phyloP scores from a whole-genome alignment of 1,140 invertebrate genomes.

The Eriosoma lanigerum region DNA sequence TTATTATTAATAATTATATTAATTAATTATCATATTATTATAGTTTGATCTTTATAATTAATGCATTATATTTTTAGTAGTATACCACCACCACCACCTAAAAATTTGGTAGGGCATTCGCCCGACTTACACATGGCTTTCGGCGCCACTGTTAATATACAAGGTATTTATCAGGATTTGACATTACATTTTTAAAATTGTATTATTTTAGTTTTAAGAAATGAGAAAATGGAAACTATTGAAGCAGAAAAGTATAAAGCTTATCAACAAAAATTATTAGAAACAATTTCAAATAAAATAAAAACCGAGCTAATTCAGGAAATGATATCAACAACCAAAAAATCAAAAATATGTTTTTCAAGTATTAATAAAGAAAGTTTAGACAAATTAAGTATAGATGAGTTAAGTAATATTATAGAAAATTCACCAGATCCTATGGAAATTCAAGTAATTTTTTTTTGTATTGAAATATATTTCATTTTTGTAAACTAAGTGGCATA shows the following conservation, averaged over 20 bases:
- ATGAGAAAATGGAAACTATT: slow-evolving; percentile 40
- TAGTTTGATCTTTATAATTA: no score
- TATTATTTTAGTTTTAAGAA: slow-evolving; percentile 41
- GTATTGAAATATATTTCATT: background rate
- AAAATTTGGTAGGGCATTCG: no score
- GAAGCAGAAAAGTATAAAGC: slow-evolving; percentile 38
- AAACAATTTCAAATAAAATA: slow-evolving; percentile 38
- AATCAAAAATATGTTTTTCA: background rate
- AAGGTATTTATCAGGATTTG: no score
- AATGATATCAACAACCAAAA: background rate
- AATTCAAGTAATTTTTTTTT: slow-evolving; percentile 35
- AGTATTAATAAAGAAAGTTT: slow-evolving; percentile 29
- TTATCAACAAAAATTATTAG: slow-evolving; percentile 36
- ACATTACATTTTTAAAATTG: background rate
- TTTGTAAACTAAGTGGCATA: no score
- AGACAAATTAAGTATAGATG: slow-evolving; percentile 32
- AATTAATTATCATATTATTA: no score
- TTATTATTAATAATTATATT: no score
- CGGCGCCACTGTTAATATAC: no score
- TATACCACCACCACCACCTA: no score
- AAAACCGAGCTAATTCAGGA: slow-evolving; percentile 22
- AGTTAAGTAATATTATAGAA: slow-evolving; percentile 27
- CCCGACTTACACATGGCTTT: no score
- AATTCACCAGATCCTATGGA: slow-evolving; percentile 32
- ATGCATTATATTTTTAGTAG: no score